A percentile compares a stretch with the other conserved stretches of the same genome.
phyloP scores from a whole-genome alignment of 2,113 vertebrate species.

The Odontophorus gujanensis region DNA sequence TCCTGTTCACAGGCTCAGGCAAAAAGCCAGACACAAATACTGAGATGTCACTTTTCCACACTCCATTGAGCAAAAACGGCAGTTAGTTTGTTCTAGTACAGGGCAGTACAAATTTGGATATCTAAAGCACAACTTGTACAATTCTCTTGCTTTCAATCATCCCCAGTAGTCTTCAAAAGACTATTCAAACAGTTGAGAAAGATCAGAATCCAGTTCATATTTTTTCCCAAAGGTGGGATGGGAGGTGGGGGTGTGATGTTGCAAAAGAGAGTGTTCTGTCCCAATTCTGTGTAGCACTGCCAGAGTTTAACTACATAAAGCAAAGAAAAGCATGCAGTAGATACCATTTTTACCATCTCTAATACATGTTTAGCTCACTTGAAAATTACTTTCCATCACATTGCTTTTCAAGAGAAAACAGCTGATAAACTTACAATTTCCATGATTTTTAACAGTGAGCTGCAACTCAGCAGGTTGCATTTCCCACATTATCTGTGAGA shows the following conservation, averaged over 20 bases:
- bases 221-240: background rate
- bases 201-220: background rate
- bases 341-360: background rate
- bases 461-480: background rate
- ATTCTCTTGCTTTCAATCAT: background rate
- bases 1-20: background rate
- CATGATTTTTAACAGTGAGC: background rate
- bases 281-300: background rate
- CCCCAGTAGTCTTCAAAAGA: background rate
- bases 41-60: background rate
- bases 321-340: background rate
- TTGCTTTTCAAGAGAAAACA: too few species aligned
- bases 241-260: too few species aligned
- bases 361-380: background rate
- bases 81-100: background rate
- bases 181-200: background rate
- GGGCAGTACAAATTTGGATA: background rate
- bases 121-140: background rate
- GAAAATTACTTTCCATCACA: background rate
- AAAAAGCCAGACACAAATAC: background rate
- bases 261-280: background rate
- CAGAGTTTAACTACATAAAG: background rate
- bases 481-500: background rate
- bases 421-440: too few species aligned
- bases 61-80: background rate